phyloP scores from a whole-genome alignment of 2,797 vertebrate genomes.

The Gadopsis bispinosus region DNA sequence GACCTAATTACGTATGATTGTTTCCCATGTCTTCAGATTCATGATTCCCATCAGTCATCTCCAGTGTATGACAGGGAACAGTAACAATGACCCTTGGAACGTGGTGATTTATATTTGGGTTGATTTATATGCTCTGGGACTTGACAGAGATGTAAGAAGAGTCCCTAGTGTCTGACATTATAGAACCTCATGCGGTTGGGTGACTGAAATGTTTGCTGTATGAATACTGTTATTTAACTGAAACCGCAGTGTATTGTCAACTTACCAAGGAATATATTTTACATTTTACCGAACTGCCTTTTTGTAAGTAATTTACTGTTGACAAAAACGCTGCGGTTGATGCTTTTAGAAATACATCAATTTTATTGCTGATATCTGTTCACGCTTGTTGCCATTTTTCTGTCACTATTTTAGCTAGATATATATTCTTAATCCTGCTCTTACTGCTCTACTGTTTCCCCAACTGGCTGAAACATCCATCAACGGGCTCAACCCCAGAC shows the following conservation, averaged over 20 bases:
- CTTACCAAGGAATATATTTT: too few relatives aligned
- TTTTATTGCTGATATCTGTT: background rate
- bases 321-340: background rate
- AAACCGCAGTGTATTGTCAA: too few relatives aligned
- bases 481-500: background rate
- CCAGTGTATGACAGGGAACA: constrained; percentile 6
- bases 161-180: background rate
- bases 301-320: background rate
- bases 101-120: constrained; percentile 30
- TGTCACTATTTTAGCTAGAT: background rate
- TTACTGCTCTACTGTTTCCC: background rate
- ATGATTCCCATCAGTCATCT: constrained; percentile 50
- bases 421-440: background rate
- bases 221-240: too few relatives aligned
- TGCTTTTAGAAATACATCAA: background rate
- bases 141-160: background rate
- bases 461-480: background rate
- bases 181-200: too few relatives aligned
- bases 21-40: constrained; percentile 30
- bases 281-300: too few relatives aligned
- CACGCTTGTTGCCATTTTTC: background rate
- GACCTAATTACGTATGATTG: constrained; percentile 54
- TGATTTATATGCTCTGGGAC: constrained; percentile 17
- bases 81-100: constrained; percentile 15
- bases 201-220: too few relatives aligned